Evolutionary conservation across 2,113 vertebrate genomes (phyloP).

Genomic region (Colossoma macropomum): DNA sequence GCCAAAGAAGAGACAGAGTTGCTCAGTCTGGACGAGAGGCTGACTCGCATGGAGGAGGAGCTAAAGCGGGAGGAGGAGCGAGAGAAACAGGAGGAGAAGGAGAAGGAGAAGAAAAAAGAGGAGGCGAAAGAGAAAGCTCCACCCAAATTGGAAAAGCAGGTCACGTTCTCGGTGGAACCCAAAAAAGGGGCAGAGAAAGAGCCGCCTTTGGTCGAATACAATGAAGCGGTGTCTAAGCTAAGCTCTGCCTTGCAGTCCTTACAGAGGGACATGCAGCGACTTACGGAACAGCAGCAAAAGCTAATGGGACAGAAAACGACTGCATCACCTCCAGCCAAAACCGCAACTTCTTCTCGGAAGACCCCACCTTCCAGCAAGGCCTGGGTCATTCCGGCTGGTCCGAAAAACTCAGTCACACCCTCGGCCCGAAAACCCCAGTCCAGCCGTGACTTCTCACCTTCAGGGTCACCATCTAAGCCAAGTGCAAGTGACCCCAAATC

Average conservation of each 20-base stretch:
- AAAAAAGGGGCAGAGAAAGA: conserved; percentile 66
- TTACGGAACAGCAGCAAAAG: conserved; percentile 89
- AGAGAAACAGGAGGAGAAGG: conserved; percentile 55
- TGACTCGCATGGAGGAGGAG: conserved; percentile 77
- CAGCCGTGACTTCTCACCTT: conserved; percentile 60
- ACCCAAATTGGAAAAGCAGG: conserved; percentile 81
- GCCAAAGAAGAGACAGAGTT: conserved; percentile 59
- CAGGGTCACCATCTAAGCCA: conserved; percentile 64
- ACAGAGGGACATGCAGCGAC: conserved; percentile 89
- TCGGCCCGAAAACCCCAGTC: conserved; percentile 55
- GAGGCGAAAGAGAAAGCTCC: conserved; percentile 39
- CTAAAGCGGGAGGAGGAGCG: conserved; percentile 68
- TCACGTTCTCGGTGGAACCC: conserved; percentile 85
- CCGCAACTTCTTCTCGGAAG: conserved; percentile 63
- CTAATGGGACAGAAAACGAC: conserved; percentile 80
- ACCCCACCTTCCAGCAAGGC: conserved; percentile 69
- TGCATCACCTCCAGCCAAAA: conserved; percentile 62
- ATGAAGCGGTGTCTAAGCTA: conserved; percentile 86
- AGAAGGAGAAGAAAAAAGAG: conserved; percentile 51
- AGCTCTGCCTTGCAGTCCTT: conserved; percentile 84
- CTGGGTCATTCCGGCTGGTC: conserved; percentile 74
- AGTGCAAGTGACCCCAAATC: conserved; percentile 60
- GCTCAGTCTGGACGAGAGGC: conserved; percentile 76
- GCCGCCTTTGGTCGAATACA: conserved; percentile 80
- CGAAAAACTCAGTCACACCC: conserved; percentile 59